Conservation (phyloP, 2,888 invertebrate species). For the Idaea straminata region DNA sequence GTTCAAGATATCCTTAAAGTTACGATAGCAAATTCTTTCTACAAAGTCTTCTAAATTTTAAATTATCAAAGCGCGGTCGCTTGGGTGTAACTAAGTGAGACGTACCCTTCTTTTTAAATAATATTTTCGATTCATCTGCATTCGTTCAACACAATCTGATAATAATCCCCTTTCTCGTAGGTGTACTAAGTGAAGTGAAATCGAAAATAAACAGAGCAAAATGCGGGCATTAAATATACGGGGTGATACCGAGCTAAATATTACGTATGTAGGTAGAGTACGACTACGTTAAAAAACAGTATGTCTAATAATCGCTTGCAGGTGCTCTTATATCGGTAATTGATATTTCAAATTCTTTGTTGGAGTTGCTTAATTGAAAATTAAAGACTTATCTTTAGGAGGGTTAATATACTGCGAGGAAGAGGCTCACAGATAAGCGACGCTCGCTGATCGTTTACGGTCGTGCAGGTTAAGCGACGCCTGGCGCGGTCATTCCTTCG, state of each 20-base stretch:
- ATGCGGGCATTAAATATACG: slow-evolving; percentile 49
- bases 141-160: slow-evolving; percentile 43
- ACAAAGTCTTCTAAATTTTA: not conserved
- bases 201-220: slow-evolving; percentile 61
- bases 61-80: not conserved
- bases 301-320: too few species aligned
- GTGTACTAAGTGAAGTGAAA: slow-evolving; percentile 56
- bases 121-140: slow-evolving; percentile 40
- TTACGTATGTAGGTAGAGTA: not conserved
- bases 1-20: not conserved
- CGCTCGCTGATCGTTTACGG: too few species aligned
- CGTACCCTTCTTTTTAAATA: not conserved
- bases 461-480: too few species aligned
- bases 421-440: too few species aligned
- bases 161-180: slow-evolving; percentile 34
- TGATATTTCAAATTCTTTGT: too few species aligned
- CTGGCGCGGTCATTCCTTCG: too few species aligned
- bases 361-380: too few species aligned
- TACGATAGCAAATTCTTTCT: not conserved
- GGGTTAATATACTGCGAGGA: too few species aligned
- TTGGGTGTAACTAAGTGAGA: not conserved
- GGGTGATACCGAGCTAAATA: slow-evolving; percentile 15
- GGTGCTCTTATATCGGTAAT: too few species aligned
- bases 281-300: not conserved
- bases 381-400: too few species aligned